Conservation (phyloP, 2,113 vertebrate genomes). For the Probosciger aterrimus region DNA sequence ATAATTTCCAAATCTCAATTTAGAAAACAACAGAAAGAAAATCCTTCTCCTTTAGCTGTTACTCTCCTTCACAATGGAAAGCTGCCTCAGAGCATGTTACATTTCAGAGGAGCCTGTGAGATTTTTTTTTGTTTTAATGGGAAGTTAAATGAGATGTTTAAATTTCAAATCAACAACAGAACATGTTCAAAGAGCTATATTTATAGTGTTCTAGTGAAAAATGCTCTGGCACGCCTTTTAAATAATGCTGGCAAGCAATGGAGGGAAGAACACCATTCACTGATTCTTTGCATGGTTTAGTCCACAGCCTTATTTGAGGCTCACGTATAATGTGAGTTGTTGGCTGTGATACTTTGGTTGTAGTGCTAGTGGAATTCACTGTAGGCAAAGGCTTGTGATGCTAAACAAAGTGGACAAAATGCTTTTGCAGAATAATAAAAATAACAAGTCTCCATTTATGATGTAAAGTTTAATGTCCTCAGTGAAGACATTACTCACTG, state of each 20-base stretch:
- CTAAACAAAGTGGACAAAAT: conserved; percentile 66
- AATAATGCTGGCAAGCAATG: conserved; percentile 31
- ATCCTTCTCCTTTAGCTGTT: conserved; percentile 4
- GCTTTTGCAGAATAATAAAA: conserved; percentile 64
- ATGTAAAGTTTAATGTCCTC: conserved; percentile 41
- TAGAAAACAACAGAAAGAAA: background rate
- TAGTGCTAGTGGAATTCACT: conserved; percentile 54
- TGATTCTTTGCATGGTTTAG: conserved; percentile 54
- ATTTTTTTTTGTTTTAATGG: conserved; percentile 44
- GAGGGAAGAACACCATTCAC: conserved; percentile 26
- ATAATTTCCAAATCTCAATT: conserved; percentile 49
- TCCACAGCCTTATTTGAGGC: conserved; percentile 25
- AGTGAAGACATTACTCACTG: conserved; percentile 10
- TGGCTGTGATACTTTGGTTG: conserved; percentile 55
- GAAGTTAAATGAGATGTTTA: conserved; percentile 59
- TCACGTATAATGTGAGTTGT: conserved; percentile 48
- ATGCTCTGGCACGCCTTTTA: conserved; percentile 47
- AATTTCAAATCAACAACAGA: conserved; percentile 66
- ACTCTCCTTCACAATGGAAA: conserved; percentile 40
- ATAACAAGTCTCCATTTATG: conserved; percentile 44
- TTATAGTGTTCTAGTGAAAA: conserved; percentile 61
- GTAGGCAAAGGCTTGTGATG: conserved; percentile 53
- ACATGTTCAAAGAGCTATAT: conserved; percentile 55
- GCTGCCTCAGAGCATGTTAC: conserved; percentile 40
- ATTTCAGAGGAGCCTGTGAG: conserved; percentile 31